These are phyloP conservation scores for Laothoe populi DNA, from an alignment of 2,888 invertebrate species.

Conservation along the genomic window DNA sequence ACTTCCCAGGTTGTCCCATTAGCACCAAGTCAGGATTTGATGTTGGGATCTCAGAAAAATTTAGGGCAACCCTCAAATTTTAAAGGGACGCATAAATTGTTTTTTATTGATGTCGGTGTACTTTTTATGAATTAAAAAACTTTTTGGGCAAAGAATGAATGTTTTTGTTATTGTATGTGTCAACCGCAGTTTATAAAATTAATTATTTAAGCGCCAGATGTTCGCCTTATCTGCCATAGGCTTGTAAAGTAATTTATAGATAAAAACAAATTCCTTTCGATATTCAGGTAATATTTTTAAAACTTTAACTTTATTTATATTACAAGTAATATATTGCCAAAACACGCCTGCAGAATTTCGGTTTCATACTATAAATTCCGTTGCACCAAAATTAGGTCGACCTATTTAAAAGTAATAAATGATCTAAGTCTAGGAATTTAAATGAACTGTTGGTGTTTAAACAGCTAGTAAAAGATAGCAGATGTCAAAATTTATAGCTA, in stretches of 20 bases:
- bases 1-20: too few relatives aligned
- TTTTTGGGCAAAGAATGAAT: neutral
- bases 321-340: conserved; percentile 1
- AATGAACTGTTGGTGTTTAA: conserved; percentile 12
- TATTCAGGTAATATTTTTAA: neutral
- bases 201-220: neutral
- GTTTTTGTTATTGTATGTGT: neutral
- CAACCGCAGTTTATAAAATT: neutral
- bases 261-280: neutral
- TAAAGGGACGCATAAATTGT: too few relatives aligned
- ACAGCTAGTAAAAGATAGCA: neutral
- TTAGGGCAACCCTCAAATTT: too few relatives aligned
- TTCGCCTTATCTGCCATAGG: too few relatives aligned
- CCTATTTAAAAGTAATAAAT: conserved; percentile 22
- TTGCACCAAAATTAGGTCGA: conserved; percentile 5
- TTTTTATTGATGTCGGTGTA: too few relatives aligned
- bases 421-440: neutral
- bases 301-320: neutral
- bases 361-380: neutral
- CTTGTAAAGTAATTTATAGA: neutral
- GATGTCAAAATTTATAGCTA: conserved; percentile 15
- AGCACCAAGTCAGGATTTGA: too few relatives aligned
- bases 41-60: too few relatives aligned
- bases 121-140: too few relatives aligned
- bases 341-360: conserved; percentile 12